phyloP scores from a whole-genome alignment of 1,140 invertebrate genomes.

The Sinonovacula constricta region DNA sequence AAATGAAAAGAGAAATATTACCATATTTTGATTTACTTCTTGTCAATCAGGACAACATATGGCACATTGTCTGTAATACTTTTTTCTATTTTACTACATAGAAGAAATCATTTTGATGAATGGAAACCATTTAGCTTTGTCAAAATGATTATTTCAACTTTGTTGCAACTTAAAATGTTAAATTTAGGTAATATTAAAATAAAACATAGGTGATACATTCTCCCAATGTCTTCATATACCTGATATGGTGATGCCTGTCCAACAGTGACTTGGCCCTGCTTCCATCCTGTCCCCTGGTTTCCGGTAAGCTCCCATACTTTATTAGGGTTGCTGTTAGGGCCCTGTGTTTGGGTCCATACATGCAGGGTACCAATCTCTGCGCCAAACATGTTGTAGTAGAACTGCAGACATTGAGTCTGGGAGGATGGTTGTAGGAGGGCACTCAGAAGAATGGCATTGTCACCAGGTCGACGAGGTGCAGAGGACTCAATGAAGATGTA shows the following conservation, averaged over 20 bases:
- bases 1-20: not conserved
- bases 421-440: conserved; percentile 52
- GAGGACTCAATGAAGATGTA: conserved; percentile 74
- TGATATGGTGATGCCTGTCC: conserved; percentile 47
- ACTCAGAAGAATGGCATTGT: conserved; percentile 69
- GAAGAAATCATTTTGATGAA: not conserved
- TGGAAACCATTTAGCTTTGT: too few species aligned
- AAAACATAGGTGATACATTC: too few species aligned
- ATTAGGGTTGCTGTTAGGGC: not conserved
- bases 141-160: too few species aligned
- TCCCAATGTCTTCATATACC: too few species aligned
- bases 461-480: conserved; percentile 61
- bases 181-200: too few species aligned
- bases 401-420: conserved; percentile 60
- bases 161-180: too few species aligned
- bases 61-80: too few species aligned
- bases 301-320: conserved; percentile 58
- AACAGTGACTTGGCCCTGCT: conserved; percentile 44
- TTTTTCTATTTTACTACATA: not conserved
- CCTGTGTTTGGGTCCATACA: conserved; percentile 36
- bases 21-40: too few species aligned
- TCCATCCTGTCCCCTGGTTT: conserved; percentile 65
- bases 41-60: too few species aligned
- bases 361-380: conserved; percentile 61
- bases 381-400: conserved; percentile 77